Percentiles rank a stretch among this genome's conserved stretches.
Conservation (phyloP, 37 sponge, comb jelly and placozoan genomes). For the Chondrosia reniformis region DNA sequence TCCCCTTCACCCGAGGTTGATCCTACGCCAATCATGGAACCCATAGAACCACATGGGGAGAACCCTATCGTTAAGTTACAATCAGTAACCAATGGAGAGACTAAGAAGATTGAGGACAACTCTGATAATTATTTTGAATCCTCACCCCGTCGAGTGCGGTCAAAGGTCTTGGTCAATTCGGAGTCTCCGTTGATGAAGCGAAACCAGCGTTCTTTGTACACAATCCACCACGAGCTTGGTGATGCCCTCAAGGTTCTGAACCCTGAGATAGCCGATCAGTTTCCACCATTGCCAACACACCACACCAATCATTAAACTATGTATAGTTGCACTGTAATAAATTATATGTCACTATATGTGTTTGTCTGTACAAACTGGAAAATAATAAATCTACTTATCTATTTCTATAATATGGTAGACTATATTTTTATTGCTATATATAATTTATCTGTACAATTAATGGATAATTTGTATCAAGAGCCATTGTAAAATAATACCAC, state of each 20-base stretch:
- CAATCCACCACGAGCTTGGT: neutral
- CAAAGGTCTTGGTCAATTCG: neutral
- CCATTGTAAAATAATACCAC: too few relatives aligned
- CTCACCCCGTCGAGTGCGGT: neutral
- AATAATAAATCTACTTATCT: too few relatives aligned
- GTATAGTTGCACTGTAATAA: too few relatives aligned
- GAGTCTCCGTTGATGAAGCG: too few relatives aligned
- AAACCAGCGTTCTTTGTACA: neutral
- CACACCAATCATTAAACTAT: too few relatives aligned
- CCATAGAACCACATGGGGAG: neutral
- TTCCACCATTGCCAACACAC: neutral
- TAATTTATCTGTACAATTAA: too few relatives aligned
- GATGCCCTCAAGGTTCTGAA: slow-evolving; percentile 12
- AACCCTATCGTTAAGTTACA: neutral
- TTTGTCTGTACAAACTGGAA: too few relatives aligned
- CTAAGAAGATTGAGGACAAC: neutral
- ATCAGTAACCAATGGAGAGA: neutral
- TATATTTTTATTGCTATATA: too few relatives aligned
- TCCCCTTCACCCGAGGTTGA: neutral
- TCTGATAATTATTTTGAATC: neutral
- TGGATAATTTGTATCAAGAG: too few relatives aligned
- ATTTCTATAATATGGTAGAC: too few relatives aligned
- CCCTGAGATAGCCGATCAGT: neutral
- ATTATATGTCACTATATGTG: too few relatives aligned
- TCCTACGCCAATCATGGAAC: slow-evolving; percentile 1